phyloP scores from a whole-genome alignment of 2,113 vertebrate genomes.

The Anhinga anhinga region DNA sequence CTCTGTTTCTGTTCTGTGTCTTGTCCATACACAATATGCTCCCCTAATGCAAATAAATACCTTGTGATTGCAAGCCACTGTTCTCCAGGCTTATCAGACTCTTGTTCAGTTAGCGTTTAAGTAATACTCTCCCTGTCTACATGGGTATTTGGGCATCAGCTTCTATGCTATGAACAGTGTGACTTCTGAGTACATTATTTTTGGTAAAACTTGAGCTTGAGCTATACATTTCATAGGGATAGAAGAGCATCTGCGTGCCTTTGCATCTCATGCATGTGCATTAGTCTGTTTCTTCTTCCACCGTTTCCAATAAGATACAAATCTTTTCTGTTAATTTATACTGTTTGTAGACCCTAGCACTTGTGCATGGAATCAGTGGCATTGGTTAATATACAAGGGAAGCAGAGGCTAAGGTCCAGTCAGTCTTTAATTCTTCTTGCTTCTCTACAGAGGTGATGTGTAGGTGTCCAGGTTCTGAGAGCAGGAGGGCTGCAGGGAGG shows the following conservation, averaged over 20 bases:
- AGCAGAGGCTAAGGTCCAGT: background rate
- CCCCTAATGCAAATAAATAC: background rate
- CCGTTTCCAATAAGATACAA: background rate
- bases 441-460: background rate
- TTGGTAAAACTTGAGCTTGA: background rate
- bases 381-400: background rate
- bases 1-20: background rate
- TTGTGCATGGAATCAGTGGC: background rate
- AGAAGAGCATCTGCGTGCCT: background rate
- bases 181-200: background rate
- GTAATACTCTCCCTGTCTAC: background rate
- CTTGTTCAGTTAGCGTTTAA: background rate
- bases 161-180: background rate
- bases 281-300: background rate
- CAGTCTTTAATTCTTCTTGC: background rate
- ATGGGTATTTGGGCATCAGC: too few relatives aligned
- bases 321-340: background rate
- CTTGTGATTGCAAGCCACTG: background rate
- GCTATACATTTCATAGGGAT: background rate
- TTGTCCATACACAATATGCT: background rate
- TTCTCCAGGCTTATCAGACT: background rate
- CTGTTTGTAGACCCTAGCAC: background rate
- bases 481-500: background rate
- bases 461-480: background rate
- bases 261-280: background rate